Percentiles rank a stretch among this genome's conserved stretches.
Evolutionary conservation across 2,113 vertebrate species (phyloP).

Genomic region (Egretta garzetta): DNA sequence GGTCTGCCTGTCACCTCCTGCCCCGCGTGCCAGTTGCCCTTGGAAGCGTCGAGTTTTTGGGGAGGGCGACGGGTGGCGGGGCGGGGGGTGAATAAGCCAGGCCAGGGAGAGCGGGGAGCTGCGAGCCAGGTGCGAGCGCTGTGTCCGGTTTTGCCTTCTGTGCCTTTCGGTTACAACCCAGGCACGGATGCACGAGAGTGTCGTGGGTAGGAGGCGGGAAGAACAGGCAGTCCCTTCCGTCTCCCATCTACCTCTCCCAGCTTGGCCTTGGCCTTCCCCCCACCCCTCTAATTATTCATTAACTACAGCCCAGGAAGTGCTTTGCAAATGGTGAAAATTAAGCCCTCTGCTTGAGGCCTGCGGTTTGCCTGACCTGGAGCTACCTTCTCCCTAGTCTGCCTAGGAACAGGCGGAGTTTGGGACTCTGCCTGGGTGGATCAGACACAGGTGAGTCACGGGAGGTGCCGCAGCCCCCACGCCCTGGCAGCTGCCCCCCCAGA

Average conservation of each 20-base stretch:
- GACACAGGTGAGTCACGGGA: not conserved
- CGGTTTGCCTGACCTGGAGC: not conserved
- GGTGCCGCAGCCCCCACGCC: not conserved
- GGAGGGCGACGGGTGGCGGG: not conserved
- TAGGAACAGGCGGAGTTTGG: not conserved
- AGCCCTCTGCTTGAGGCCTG: not conserved
- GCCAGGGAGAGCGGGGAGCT: not conserved
- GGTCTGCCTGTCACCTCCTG: not conserved
- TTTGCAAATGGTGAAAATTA: conserved; percentile 43
- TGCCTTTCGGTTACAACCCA: not conserved
- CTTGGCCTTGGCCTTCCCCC: conserved; percentile 5
- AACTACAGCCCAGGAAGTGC: conserved; percentile 45
- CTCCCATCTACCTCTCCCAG: not conserved
- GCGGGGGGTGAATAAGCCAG: not conserved
- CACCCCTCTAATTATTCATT: conserved; percentile 48
- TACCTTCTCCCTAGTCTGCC: not conserved
- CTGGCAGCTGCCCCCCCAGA: not conserved
- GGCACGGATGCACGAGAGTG: conserved; percentile 23
- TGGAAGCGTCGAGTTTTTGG: not conserved
- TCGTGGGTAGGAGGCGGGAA: conserved; percentile 21
- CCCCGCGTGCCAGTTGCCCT: not conserved
- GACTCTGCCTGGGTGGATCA: not conserved
- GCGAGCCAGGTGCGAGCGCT: not conserved
- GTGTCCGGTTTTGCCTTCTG: not conserved
- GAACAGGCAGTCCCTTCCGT: not conserved